Base-by-base conservation (phyloP, 1,140 invertebrate species). In the Caenorhabditis brenneri region DNA sequence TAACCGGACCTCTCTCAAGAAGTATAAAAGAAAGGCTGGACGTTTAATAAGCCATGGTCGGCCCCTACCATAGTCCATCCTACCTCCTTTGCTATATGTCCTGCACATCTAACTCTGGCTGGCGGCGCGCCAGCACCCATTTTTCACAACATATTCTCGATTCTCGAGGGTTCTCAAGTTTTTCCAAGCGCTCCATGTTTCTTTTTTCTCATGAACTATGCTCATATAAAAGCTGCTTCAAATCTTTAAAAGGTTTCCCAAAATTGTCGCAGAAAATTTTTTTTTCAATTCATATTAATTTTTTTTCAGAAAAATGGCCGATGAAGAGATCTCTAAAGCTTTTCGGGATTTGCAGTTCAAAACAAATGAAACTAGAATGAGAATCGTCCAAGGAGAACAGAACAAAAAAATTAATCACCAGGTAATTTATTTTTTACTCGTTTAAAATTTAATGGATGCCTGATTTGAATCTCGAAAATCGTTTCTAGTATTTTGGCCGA, bases 281-380 rank as follows among this genome's bases (percentile, higher is more conserved):
- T 42, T 42, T 19, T n/a, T 0, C 24, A 10, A 4, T 36, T 24
- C 33, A 1, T 27, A 78, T 46, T 1, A 10, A 49, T 24, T 53
- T 49, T 19, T 4, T 49, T 79, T 79, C 15, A 24, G 49, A 10
- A n/a, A 53, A 36, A 80, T 53, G 51, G 51, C 48, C 22, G 79
- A 80, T 12, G 51, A 80, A 22, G 48, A 69, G n/a, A 55, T 58
- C 55, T 53, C 69, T 9, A 74, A 83, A 48, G 82, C 82, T 15
- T 83, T 83, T 33, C 82, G 65, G 22, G 82, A 83, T 33, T 31
- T 83, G 27, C 82, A 83, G 49, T 83, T 83, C 39, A 79, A 80
- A 48, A 83, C 82, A 9, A 83, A 83, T 65, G 82, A 83, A 27
- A 83, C 82, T 5, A 12, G 82, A 55, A 39, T 49, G 46, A 29